Base-by-base conservation (phyloP, 2,797 vertebrate species). In the Botia kubotai region DNA sequence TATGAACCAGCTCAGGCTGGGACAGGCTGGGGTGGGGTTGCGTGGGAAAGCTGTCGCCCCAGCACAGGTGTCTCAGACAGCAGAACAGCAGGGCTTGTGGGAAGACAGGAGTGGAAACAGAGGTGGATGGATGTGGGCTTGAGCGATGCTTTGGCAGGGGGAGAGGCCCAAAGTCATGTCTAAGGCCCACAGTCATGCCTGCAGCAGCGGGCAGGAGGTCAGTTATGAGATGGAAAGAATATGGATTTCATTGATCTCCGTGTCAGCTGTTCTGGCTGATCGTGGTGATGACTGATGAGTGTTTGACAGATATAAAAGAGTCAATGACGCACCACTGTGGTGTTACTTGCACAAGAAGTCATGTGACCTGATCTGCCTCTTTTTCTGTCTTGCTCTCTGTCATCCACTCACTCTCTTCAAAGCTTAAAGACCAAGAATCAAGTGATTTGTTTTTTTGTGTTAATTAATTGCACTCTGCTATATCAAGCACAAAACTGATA, bases 1-100 rank as follows among this genome's bases (percentile, higher is more conserved):
- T 4, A 26, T 36, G 71, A 3, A 29, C 13, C 6, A 16, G 52
- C 29, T 68, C 26, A 36, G 43, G 46, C 52, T n/a, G 55, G 69
- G 16, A 3, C 21, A n/a, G 46, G 46, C 8, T 75, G 21, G 48
- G 63, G 60, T 3, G 17, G 55, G 19, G 19, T 43, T 67, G 71
- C 48, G 73, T 57, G 73, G 17, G 69, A 58, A 39, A 66, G n/a
- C 19, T 46, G 23, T 63, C 39, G 77, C 77, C 73, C 65, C 2
- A 36, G 23, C 16, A n/a, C 77, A 83, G 74, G 81, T 82, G 77
- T 77, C 67, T 63, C 6, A 57, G 71, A 83, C 58, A 83, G 73
- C 26, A 62, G 71, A 46, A 55, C 69, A 65, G 19, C 19, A 16
- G 33, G 43, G 21, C 3, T 72, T 72, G 58, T 43, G 77, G 48